A percentile compares a stretch with the other conserved stretches of the same genome.
These are phyloP conservation scores for Lymantria monacha DNA, from an alignment of 2,888 invertebrate genomes.

Conservation along the genomic window DNA sequence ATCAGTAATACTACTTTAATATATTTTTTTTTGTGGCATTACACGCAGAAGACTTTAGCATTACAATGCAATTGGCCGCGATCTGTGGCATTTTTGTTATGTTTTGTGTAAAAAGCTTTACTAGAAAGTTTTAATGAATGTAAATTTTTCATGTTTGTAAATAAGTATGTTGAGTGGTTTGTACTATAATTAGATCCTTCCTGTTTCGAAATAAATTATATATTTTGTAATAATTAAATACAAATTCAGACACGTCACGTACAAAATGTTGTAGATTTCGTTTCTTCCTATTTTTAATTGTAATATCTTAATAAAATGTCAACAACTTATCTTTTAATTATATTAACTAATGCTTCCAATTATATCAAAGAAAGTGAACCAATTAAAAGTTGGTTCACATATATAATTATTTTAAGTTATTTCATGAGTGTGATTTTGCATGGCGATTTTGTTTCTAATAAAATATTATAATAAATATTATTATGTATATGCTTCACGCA, in stretches of 20 bases:
- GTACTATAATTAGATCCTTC: constrained; percentile 36
- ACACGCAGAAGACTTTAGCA: constrained; percentile 71
- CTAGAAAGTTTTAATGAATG: constrained; percentile 67
- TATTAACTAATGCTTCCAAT: constrained; percentile 81
- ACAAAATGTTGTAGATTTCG: constrained; percentile 40
- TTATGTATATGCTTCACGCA: constrained; percentile 64
- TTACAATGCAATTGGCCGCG: constrained; percentile 71
- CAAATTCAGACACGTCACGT: constrained; percentile 43
- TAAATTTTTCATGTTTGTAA: constrained; percentile 69
- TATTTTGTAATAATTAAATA: constrained; percentile 33
- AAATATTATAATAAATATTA: constrained; percentile 47
- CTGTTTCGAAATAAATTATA: constrained; percentile 28
- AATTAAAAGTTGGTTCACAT: constrained; percentile 76
- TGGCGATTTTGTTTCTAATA: constrained; percentile 77
- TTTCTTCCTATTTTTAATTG: constrained; percentile 25
- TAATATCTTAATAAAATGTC: constrained; percentile 43
- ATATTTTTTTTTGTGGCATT: constrained; percentile 77
- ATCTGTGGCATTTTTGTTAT: constrained; percentile 63
- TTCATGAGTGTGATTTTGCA: constrained; percentile 78
- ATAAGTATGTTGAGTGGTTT: constrained; percentile 69
- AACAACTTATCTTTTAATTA: constrained; percentile 68
- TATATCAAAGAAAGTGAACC: constrained; percentile 80
- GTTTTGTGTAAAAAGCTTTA: constrained; percentile 80
- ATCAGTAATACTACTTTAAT: constrained; percentile 72
- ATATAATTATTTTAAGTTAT: constrained; percentile 70